Evolutionary conservation across 2,113 vertebrate genomes (phyloP).

Genomic region (Tupaia tana): DNA sequence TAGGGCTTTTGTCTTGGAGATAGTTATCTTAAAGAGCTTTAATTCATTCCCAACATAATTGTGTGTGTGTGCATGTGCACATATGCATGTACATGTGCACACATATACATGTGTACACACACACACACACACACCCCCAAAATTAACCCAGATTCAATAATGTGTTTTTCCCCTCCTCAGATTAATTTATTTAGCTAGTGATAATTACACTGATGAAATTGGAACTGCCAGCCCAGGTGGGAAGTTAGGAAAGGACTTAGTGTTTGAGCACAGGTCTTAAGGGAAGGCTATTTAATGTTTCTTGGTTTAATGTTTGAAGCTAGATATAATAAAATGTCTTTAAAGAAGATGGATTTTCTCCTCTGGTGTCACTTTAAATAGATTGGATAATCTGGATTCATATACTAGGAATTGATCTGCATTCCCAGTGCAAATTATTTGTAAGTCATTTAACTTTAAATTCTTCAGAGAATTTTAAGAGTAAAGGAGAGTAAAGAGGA

Average conservation of each 20-base stretch:
- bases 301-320: slow-evolving; percentile 6
- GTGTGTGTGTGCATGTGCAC: background rate
- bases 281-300: background rate
- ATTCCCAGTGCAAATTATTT: slow-evolving; percentile 29
- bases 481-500: background rate
- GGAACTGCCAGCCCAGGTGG: background rate
- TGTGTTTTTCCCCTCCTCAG: background rate
- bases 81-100: background rate
- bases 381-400: background rate
- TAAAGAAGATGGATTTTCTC: background rate
- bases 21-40: slow-evolving; percentile 63
- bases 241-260: background rate
- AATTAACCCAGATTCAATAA: background rate
- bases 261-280: background rate
- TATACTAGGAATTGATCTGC: background rate
- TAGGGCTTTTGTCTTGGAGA: slow-evolving; percentile 77
- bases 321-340: background rate
- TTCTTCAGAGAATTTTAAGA: slow-evolving; percentile 11
- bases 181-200: slow-evolving; percentile 5
- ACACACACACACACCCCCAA: too few relatives aligned
- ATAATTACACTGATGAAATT: background rate
- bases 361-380: background rate
- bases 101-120: background rate
- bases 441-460: background rate
- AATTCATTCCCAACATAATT: slow-evolving; percentile 68